phyloP scores from a whole-genome alignment of 2,797 vertebrate genomes.

The Anguilla anguilla region DNA sequence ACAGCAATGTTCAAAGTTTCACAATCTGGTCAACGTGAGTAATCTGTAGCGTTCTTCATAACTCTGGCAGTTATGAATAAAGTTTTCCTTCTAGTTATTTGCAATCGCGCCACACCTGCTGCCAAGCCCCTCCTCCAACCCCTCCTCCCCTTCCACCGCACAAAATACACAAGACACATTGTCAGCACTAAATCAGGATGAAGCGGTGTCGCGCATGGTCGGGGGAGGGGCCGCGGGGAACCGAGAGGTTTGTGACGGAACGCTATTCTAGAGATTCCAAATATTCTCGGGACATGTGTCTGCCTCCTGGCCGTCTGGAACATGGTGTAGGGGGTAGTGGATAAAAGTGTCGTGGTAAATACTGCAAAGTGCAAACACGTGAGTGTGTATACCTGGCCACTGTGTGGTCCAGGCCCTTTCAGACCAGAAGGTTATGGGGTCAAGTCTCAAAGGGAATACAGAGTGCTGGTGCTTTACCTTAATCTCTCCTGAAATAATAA shows the following conservation, averaged over 20 bases:
- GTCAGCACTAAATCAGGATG: constrained; percentile 51
- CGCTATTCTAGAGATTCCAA: background rate
- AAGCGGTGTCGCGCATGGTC: constrained; percentile 69
- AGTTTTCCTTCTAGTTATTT: constrained; percentile 85
- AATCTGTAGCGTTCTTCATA: constrained; percentile 77
- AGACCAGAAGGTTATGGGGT: background rate
- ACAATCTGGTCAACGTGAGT: too few species aligned
- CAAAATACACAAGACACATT: background rate
- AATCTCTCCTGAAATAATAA: background rate
- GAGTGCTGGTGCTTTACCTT: background rate
- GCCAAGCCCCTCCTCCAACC: constrained; percentile 71
- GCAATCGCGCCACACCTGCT: constrained; percentile 67
- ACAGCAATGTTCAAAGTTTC: too few species aligned
- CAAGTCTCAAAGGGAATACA: background rate
- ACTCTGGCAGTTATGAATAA: constrained; percentile 78
- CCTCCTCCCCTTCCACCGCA: constrained; percentile 47
- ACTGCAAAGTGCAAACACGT: background rate
- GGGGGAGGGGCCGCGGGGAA: constrained; percentile 68
- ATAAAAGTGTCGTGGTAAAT: background rate
- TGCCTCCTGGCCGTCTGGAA: background rate
- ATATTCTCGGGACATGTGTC: background rate
- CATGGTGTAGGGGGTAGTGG: background rate
- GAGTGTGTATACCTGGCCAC: background rate
- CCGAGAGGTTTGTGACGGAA: background rate
- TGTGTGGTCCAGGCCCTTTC: background rate